A percentile compares a stretch with the other conserved stretches of the same genome.
These are phyloP conservation scores for Stegophylla sp. DNA, from an alignment of 2,888 invertebrate genomes.

Conservation along the genomic window DNA sequence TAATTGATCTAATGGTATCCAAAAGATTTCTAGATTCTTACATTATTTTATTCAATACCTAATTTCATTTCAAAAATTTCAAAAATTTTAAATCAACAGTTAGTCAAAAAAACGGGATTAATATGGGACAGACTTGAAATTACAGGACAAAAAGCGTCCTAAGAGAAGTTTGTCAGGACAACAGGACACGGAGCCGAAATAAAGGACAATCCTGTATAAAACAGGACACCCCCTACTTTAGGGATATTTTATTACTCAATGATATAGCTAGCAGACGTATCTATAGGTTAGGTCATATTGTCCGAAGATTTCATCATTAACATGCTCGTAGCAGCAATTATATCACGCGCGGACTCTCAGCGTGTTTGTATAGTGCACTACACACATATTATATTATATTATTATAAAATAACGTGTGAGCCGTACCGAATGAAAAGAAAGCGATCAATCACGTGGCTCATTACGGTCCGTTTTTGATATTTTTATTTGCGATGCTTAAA, in stretches of 20 bases:
- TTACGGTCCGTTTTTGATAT: conserved; percentile 51
- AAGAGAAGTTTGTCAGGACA: too few species aligned
- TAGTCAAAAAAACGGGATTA: too few species aligned
- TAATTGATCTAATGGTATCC: too few species aligned
- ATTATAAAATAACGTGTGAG: not conserved
- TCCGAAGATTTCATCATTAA: conserved; percentile 30
- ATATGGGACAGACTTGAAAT: too few species aligned
- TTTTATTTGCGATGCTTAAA: conserved; percentile 41
- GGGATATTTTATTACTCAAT: conserved; percentile 15
- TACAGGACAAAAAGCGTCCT: too few species aligned
- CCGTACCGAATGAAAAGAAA: conserved; percentile 38
- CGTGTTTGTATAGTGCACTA: not conserved
- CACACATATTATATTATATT: not conserved
- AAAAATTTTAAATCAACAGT: too few species aligned
- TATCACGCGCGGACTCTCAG: not conserved
- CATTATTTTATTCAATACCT: too few species aligned
- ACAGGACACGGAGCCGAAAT: too few species aligned
- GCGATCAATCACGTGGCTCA: conserved; percentile 52
- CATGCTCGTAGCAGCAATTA: conserved; percentile 15
- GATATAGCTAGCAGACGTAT: not conserved
- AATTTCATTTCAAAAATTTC: too few species aligned
- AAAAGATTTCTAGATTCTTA: too few species aligned
- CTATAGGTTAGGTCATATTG: not conserved
- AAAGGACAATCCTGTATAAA: too few species aligned
- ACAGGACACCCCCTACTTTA: too few species aligned